Evolutionary conservation across 2,797 vertebrate genomes (phyloP).

Genomic region (Microctenopoma steveboyesi): DNA sequence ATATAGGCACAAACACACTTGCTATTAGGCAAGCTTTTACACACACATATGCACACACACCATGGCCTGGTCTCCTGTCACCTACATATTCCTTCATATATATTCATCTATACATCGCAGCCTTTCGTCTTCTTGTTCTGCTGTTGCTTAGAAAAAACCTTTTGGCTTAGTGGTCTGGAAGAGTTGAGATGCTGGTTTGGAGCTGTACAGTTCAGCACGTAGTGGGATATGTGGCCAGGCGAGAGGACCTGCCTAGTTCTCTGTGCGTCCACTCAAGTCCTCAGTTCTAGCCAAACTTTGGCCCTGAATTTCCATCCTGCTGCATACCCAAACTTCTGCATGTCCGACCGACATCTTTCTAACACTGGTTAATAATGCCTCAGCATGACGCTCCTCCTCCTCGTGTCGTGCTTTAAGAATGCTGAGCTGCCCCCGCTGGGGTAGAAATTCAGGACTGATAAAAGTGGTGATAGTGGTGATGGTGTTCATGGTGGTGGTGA

Average conservation of each 20-base stretch:
- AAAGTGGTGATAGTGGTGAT: slow-evolving; percentile 99
- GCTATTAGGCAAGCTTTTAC: slow-evolving; percentile 17
- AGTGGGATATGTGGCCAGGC: slow-evolving; percentile 16
- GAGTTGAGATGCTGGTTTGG: slow-evolving; percentile 54
- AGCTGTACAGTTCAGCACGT: slow-evolving; percentile 37
- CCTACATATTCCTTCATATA: slow-evolving; percentile 73
- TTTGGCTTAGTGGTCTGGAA: slow-evolving; percentile 67
- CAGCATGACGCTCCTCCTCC: slow-evolving; percentile 61
- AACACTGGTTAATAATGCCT: slow-evolving; percentile 61
- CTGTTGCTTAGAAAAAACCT: slow-evolving; percentile 36
- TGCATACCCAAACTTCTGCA: slow-evolving; percentile 35
- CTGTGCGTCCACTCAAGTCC: slow-evolving; percentile 28
- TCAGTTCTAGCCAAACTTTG: slow-evolving; percentile 29
- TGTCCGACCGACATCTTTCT: slow-evolving; percentile 47
- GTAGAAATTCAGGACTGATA: slow-evolving; percentile 90
- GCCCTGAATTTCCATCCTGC: slow-evolving; percentile 43
- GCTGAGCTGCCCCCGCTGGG: slow-evolving; percentile 27
- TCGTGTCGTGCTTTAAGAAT: slow-evolving; percentile 20
- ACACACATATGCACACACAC: slow-evolving; percentile 28
- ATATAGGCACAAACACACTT: slow-evolving; percentile 22
- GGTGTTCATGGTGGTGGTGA: slow-evolving; percentile 97
- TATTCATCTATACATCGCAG: slow-evolving; percentile 60
- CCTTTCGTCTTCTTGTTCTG: slow-evolving; percentile 46
- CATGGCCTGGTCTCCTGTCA: slow-evolving; percentile 47
- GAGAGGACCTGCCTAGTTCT: slow-evolving; percentile 17